Percentiles rank a stretch among this genome's conserved stretches.
These are phyloP conservation scores for Sarcophaga variegata DNA, from an alignment of 2,888 invertebrate genomes.

Conservation along the genomic window DNA sequence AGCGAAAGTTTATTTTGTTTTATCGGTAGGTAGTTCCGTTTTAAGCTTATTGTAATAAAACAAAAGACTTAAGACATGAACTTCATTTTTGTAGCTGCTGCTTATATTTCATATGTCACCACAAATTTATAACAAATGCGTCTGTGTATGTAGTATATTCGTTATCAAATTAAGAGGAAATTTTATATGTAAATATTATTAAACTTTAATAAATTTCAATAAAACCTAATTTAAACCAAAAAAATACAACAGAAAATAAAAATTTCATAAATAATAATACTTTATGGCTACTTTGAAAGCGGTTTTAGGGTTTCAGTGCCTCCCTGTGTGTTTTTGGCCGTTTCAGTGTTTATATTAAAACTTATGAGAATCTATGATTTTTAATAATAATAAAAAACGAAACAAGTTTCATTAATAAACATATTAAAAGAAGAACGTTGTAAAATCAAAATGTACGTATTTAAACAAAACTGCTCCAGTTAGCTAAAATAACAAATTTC, in stretches of 20 bases:
- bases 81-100: not conserved
- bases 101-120: not conserved
- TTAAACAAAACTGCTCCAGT: no score
- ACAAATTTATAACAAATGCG: not conserved
- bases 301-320: no score
- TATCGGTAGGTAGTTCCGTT: not conserved
- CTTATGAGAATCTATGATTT: no score
- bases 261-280: no score
- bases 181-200: not conserved
- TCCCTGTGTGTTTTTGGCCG: no score
- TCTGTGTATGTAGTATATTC: not conserved
- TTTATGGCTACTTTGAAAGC: no score
- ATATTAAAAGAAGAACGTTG: no score
- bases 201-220: not conserved
- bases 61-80: conserved; percentile 52
- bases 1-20: conserved; percentile 6
- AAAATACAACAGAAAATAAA: not conserved
- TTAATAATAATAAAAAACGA: no score
- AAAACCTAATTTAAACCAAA: not conserved
- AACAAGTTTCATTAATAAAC: no score
- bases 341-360: no score
- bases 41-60: conserved; percentile 12
- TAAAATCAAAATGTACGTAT: no score
- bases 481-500: no score
- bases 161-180: not conserved